These are phyloP conservation scores for Agrypnia vestita DNA, from an alignment of 1,140 invertebrate species.

Conservation along the genomic window DNA sequence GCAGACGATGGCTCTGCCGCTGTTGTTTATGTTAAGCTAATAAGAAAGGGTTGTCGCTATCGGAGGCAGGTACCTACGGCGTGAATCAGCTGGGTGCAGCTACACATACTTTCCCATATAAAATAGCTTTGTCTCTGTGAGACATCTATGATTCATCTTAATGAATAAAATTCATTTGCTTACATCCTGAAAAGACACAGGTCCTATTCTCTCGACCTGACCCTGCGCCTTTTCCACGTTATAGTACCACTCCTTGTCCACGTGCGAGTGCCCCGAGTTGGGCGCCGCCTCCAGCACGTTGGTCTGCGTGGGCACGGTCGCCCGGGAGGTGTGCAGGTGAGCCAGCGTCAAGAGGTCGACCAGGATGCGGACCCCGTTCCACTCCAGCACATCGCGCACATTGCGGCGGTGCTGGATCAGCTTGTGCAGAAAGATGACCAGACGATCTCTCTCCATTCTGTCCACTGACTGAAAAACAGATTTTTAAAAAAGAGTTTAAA, in stretches of 20 bases:
- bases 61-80: no score
- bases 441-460: slow-evolving; percentile 89
- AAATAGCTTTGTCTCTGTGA: no score
- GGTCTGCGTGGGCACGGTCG: slow-evolving; percentile 87
- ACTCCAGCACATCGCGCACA: slow-evolving; percentile 92
- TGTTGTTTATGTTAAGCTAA: no score
- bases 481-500: background rate
- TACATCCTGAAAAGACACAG: slow-evolving; percentile 91
- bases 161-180: slow-evolving; percentile 33
- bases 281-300: slow-evolving; percentile 96
- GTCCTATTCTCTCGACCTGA: slow-evolving; percentile 89
- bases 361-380: slow-evolving; percentile 84
- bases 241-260: slow-evolving; percentile 98
- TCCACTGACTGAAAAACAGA: slow-evolving; percentile 76
- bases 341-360: slow-evolving; percentile 96
- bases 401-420: slow-evolving; percentile 87
- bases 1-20: no score
- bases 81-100: no score
- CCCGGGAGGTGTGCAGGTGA: slow-evolving; percentile 93
- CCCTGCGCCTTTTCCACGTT: slow-evolving; percentile 81
- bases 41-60: no score
- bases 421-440: slow-evolving; percentile 90
- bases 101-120: no score
- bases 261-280: slow-evolving; percentile 78
- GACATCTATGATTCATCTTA: no score